A percentile compares a stretch with the other conserved stretches of the same genome.
phyloP scores from a whole-genome alignment of 2,113 vertebrate genomes.

The Prionailurus bengalensis region DNA sequence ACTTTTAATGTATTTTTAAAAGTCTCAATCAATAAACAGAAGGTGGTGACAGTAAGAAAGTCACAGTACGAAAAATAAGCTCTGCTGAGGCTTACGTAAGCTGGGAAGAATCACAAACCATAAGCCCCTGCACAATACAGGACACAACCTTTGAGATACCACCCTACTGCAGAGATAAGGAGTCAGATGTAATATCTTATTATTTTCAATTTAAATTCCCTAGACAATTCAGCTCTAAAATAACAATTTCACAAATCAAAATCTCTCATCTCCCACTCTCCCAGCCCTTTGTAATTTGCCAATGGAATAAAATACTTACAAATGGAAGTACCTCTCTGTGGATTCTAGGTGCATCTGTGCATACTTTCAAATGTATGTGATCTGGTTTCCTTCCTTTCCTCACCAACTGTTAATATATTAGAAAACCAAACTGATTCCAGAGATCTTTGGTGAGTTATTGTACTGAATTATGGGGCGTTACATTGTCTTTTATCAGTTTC shows the following conservation, averaged over 20 bases:
- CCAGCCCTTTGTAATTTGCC: slow-evolving; percentile 50
- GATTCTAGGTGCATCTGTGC: slow-evolving; percentile 50
- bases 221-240: slow-evolving; percentile 18
- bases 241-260: slow-evolving; percentile 31
- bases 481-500: slow-evolving; percentile 65
- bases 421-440: slow-evolving; percentile 77
- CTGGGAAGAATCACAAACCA: background rate
- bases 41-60: slow-evolving; percentile 27
- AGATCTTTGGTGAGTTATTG: slow-evolving; percentile 59
- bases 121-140: background rate
- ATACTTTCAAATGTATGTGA: slow-evolving; percentile 33
- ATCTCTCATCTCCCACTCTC: slow-evolving; percentile 21
- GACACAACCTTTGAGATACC: background rate
- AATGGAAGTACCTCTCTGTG: slow-evolving; percentile 22
- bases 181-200: background rate
- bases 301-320: slow-evolving; percentile 45
- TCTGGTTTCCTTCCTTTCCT: slow-evolving; percentile 74
- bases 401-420: slow-evolving; percentile 76
- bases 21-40: slow-evolving; percentile 21
- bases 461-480: slow-evolving; percentile 66
- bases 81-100: background rate
- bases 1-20: background rate
- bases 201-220: slow-evolving; percentile 20
- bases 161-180: background rate
- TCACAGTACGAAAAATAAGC: background rate